phyloP scores from a whole-genome alignment of 2,113 vertebrate species.

The Pluvialis apricaria region DNA sequence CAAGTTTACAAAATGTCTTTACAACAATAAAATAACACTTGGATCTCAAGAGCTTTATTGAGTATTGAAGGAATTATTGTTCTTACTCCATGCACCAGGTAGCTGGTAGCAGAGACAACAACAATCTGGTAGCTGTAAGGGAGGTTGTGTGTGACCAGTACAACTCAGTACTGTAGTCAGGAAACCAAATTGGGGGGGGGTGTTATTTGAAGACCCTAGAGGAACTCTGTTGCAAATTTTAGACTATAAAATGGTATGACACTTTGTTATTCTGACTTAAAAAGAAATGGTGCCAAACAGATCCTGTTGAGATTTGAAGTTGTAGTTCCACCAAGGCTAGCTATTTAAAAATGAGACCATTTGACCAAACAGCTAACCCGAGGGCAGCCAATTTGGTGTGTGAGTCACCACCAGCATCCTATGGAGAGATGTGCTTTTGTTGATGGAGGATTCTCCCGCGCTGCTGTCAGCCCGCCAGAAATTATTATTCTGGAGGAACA shows the following conservation, averaged over 20 bases:
- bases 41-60: neutral
- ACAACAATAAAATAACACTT: neutral
- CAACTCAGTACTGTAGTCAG: neutral
- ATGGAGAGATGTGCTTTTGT: neutral
- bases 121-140: neutral
- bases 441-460: neutral
- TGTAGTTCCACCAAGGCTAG: neutral
- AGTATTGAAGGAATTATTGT: neutral
- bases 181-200: accelerated
- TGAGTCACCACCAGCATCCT: neutral
- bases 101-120: neutral
- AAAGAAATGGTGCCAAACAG: neutral
- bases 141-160: neutral
- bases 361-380: neutral
- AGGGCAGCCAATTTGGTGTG: neutral
- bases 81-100: neutral
- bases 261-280: neutral
- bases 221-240: neutral
- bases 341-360: neutral
- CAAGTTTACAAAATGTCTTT: neutral
- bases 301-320: neutral
- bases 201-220: neutral
- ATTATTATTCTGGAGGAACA: neutral
- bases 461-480: neutral
- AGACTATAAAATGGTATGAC: neutral